phyloP scores from a whole-genome alignment of 2,888 invertebrate species.

The Punctoribates punctum region DNA sequence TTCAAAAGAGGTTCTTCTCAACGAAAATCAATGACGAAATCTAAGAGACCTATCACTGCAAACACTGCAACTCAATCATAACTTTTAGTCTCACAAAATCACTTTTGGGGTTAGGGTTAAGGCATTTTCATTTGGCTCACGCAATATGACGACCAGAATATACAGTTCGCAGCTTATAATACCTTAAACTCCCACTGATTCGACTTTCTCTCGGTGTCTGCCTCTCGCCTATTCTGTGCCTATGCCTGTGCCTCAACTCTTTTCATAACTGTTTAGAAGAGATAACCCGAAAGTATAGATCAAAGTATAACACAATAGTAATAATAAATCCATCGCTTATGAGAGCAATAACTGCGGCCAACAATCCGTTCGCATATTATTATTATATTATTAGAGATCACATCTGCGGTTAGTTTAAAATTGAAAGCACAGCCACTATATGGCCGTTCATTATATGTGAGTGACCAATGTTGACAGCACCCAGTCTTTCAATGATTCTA shows the following conservation, averaged over 20 bases:
- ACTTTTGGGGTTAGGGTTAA: conserved; percentile 2
- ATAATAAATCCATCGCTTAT: conserved; percentile 18
- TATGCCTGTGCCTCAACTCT: not conserved
- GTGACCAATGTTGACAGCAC: conserved; percentile 20
- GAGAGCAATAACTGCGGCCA: not conserved
- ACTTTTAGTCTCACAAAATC: not conserved
- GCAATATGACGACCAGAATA: conserved; percentile 15
- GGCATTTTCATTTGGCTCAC: conserved; percentile 11
- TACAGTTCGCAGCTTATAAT: conserved; percentile 3
- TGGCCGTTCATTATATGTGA: not conserved
- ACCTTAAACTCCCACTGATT: conserved; percentile 22
- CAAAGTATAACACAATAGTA: conserved; percentile 8
- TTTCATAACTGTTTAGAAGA: not conserved
- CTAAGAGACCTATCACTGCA: not conserved
- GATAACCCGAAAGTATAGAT: not conserved
- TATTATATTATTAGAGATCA: not conserved
- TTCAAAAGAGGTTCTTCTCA: too few species aligned
- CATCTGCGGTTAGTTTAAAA: conserved; percentile 23
- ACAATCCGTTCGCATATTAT: conserved; percentile 23
- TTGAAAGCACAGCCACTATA: not conserved
- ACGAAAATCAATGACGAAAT: conserved; percentile 19
- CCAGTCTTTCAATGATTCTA: not conserved
- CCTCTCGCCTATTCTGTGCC: not conserved
- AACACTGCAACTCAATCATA: conserved; percentile 1
- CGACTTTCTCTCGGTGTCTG: not conserved